Percentiles rank a stretch among this genome's conserved stretches.
Evolutionary conservation across 1,140 invertebrate species (phyloP).

Genomic region (Lucilia cuprina): DNA sequence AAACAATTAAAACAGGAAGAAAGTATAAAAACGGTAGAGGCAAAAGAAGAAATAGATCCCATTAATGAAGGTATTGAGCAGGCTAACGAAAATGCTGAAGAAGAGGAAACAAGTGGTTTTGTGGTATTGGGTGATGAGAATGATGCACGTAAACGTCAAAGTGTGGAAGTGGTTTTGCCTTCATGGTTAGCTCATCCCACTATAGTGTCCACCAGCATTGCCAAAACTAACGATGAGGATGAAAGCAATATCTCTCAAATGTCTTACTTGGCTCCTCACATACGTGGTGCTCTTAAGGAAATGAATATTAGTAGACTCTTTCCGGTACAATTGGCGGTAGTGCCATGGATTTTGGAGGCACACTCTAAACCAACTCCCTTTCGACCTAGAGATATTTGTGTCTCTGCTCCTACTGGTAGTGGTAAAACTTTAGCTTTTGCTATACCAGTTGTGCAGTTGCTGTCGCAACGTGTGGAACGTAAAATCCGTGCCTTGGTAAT

Average conservation of each 20-base stretch:
- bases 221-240: conserved; percentile 72
- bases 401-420: conserved; percentile 96
- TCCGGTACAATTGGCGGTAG: conserved; percentile 84
- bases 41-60: neutral
- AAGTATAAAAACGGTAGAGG: neutral
- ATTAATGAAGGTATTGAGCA: neutral
- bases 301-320: conserved; percentile 85
- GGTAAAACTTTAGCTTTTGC: conserved; percentile 97
- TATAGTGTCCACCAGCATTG: conserved; percentile 67
- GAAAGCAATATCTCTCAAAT: conserved; percentile 66
- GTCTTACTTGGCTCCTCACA: conserved; percentile 53
- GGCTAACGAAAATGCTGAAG: neutral
- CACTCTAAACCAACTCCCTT: conserved; percentile 67
- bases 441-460: conserved; percentile 84
- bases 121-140: conserved; percentile 64
- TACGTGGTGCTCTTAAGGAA: conserved; percentile 71
- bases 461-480: conserved; percentile 62
- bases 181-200: conserved; percentile 85
- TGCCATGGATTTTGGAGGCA: conserved; percentile 79
- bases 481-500: conserved; percentile 85
- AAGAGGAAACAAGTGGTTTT: neutral
- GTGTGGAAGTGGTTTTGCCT: conserved; percentile 79
- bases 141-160: conserved; percentile 64
- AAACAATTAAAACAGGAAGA: conserved; percentile 5
- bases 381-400: conserved; percentile 89